These are phyloP conservation scores for Eulemur coronatus DNA, from an alignment of 2,797 vertebrate species.

Conservation along the genomic window DNA sequence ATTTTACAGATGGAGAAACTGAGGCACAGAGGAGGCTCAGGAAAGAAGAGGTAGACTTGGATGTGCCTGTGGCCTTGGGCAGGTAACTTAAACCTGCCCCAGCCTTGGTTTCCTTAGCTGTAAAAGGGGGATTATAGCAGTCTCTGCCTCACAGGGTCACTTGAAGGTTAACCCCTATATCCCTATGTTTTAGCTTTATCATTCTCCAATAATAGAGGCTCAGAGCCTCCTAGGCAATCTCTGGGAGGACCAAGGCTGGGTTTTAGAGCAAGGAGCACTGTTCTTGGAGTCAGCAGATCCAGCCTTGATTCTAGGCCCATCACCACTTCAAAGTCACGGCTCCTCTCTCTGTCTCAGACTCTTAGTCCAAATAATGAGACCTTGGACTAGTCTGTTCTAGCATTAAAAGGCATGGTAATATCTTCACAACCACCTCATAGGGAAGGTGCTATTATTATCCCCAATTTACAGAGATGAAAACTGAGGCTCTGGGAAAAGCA, in stretches of 20 bases:
- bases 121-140: neutral
- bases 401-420: neutral
- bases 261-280: neutral
- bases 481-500: neutral
- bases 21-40: neutral
- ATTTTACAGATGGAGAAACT: constrained; percentile 19
- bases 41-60: neutral
- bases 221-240: neutral
- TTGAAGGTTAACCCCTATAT: neutral
- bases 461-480: neutral
- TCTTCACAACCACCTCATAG: neutral
- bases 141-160: neutral
- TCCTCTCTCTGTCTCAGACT: neutral
- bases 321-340: neutral
- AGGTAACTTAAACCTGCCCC: neutral
- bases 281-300: neutral
- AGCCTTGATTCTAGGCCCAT: neutral
- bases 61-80: neutral
- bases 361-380: neutral
- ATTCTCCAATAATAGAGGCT: neutral
- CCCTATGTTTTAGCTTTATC: neutral
- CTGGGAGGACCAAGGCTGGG: neutral
- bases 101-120: neutral
- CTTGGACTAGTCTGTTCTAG: neutral
- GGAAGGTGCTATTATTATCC: neutral